Conservation (phyloP, 2,113 vertebrate species). For the Rhagologus leucostigma region DNA sequence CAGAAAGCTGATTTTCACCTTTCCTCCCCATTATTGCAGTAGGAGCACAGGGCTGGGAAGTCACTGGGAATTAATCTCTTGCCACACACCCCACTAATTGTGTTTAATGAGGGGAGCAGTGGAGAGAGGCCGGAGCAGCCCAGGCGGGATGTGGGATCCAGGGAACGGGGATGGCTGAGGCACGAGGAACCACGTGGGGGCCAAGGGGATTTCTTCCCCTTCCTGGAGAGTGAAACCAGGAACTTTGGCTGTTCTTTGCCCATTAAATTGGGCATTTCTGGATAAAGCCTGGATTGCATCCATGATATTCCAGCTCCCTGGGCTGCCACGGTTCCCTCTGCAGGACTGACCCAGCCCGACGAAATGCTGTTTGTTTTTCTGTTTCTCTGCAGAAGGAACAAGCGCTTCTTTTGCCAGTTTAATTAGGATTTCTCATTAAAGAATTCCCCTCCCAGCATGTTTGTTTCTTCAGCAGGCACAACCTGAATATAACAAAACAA, state of each 20-base stretch:
- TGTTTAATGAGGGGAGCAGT: neutral
- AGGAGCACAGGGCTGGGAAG: neutral
- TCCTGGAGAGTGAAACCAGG: neutral
- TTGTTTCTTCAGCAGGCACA: neutral
- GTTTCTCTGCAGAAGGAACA: neutral
- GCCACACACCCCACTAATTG: neutral
- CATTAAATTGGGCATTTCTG: accelerated
- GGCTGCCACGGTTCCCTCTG: neutral
- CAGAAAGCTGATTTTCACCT: neutral
- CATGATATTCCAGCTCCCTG: neutral
- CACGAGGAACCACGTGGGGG: accelerated
- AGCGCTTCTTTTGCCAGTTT: neutral
- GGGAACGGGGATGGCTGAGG: neutral
- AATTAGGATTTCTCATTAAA: neutral
- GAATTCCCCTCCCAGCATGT: neutral
- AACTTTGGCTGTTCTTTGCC: neutral
- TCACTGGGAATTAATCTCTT: neutral
- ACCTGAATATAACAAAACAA: neutral
- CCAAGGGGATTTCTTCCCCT: neutral
- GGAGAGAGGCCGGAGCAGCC: accelerated
- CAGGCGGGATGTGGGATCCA: neutral
- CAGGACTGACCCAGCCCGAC: neutral
- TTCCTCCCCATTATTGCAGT: neutral
- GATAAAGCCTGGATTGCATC: neutral
- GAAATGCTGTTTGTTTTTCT: neutral